Conservation (phyloP, 92 coral and sea anemone genomes). For the Plumapathes pennacea region DNA sequence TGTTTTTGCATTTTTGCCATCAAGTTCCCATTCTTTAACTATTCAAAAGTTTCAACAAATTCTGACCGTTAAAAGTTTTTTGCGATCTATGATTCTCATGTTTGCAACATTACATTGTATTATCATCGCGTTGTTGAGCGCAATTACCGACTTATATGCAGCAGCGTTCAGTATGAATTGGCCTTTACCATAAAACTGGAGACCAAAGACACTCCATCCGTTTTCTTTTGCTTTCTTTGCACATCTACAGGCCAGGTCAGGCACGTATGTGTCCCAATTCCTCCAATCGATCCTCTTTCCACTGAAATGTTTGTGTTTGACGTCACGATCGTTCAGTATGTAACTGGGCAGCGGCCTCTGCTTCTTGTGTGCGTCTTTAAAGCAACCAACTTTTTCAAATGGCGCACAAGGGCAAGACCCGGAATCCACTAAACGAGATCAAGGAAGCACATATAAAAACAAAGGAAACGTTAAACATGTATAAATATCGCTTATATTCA, state of each 20-base stretch:
- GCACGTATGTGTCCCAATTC: slow-evolving; percentile 52
- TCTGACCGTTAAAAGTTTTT: no score
- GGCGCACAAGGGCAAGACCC: no score
- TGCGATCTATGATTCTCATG: no score
- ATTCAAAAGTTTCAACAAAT: no score
- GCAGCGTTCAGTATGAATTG: slow-evolving; percentile 31
- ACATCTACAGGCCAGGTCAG: slow-evolving; percentile 56
- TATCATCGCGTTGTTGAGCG: no score
- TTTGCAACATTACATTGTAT: no score
- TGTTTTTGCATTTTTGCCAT: no score
- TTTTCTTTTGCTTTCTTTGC: slow-evolving; percentile 37
- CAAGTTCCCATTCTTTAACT: no score
- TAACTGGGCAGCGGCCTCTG: slow-evolving; percentile 37
- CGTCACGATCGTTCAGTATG: slow-evolving; percentile 47
- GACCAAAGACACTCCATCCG: slow-evolving; percentile 38
- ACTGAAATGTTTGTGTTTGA: neutral
- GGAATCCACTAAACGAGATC: no score
- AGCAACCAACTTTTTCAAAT: slow-evolving; percentile 32
- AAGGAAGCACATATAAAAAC: no score
- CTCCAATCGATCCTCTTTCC: slow-evolving; percentile 51
- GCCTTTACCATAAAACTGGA: slow-evolving; percentile 58
- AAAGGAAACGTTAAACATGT: no score
- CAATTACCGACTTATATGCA: slow-evolving; percentile 16
- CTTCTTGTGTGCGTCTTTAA: slow-evolving; percentile 11
- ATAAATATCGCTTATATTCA: no score